Conservation (phyloP, 2,113 vertebrate species). For the Girardinichthys multiradiatus region DNA sequence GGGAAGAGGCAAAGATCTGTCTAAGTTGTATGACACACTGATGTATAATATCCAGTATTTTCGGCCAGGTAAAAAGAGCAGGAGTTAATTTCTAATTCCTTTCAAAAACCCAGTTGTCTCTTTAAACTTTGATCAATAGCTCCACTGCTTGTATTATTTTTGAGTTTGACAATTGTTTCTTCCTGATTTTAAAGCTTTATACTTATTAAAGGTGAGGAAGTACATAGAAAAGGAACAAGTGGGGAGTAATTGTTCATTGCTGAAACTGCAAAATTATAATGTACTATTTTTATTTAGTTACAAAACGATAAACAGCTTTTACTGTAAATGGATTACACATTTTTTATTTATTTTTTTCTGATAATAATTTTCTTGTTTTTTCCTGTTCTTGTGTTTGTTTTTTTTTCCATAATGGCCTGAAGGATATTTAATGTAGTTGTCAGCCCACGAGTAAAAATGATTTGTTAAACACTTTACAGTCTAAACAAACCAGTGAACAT, state of each 20-base stretch:
- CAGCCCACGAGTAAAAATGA: background rate
- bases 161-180: background rate
- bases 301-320: background rate
- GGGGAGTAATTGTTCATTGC: background rate
- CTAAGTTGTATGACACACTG: background rate
- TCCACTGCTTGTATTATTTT: no score
- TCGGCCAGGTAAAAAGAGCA: background rate
- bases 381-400: background rate
- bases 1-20: background rate
- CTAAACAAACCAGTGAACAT: background rate
- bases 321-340: background rate
- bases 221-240: background rate
- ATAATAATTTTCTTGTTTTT: background rate
- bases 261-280: background rate
- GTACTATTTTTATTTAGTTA: background rate
- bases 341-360: background rate
- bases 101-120: background rate
- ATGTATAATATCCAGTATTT: constrained; percentile 1
- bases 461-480: background rate
- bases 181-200: background rate
- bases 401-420: background rate
- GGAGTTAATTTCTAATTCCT: background rate
- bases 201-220: background rate
- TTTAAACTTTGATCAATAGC: background rate
- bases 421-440: background rate